These are phyloP conservation scores for Ceratina australensis DNA, from an alignment of 1,140 invertebrate genomes.

Conservation along the genomic window DNA sequence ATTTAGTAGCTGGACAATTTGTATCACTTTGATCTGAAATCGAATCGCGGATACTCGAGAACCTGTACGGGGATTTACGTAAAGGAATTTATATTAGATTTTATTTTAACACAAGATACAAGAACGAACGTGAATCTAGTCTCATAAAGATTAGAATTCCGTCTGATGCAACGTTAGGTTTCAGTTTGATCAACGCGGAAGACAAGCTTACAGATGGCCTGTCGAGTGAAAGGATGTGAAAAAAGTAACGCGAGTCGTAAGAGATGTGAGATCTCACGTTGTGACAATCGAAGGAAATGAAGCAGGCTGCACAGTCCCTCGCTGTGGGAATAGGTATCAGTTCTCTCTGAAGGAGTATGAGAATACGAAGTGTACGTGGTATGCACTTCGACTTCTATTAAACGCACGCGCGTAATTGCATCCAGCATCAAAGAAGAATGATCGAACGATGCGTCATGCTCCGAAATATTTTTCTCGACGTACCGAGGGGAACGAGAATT, in stretches of 20 bases:
- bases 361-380: too few relatives aligned
- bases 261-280: not conserved
- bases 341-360: too few relatives aligned
- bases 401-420: conserved; percentile 10
- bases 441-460: conserved; percentile 43
- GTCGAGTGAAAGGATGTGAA: conserved; percentile 12
- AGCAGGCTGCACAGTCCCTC: not conserved
- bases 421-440: conserved; percentile 21
- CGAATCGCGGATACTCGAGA: too few relatives aligned
- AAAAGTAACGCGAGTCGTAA: not conserved
- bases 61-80: too few relatives aligned
- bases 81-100: too few relatives aligned
- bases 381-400: not conserved
- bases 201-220: not conserved
- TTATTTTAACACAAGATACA: too few relatives aligned
- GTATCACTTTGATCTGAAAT: too few relatives aligned
- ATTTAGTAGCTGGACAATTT: too few relatives aligned
- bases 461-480: conserved; percentile 10
- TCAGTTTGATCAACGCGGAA: not conserved
- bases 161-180: not conserved
- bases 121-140: too few relatives aligned
- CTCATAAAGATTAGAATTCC: not conserved
- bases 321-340: not conserved
- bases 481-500: not conserved
- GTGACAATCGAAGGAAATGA: not conserved